Evolutionary conservation across 2,797 vertebrate species (phyloP), one percentile per base, ranked within the genome.

Genomic region (Chlorospingus semifuscus): DNA sequence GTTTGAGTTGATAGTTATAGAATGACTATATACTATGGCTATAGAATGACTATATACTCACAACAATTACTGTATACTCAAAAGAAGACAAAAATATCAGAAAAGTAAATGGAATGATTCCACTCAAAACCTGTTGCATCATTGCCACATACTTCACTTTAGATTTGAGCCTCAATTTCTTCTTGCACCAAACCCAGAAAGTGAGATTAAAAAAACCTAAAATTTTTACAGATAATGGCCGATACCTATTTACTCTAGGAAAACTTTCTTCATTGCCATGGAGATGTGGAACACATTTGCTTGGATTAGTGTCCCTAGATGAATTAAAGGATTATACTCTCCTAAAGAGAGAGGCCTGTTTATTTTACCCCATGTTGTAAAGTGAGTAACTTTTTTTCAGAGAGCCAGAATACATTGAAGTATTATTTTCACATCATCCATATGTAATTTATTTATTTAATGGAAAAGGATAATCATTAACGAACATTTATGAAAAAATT

Each of bases 401-500:
- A 68, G 29, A 52, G 2, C 12, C 23, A 56, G 30, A 61, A 47
- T 37, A 70, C 12, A 32, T 1, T 34, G 22, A 89, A 50, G 30
- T 50, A 4, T 30, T 56, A 53, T 36, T 81, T 64, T 85, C 70
- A 69, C 0, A 2, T 41, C 18, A 39, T 50, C 12, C 4, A 15
- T 53, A 16, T 69, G 60, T 75, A 46, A 65, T 83, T 36, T 42
- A 60, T 76, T 71, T 69, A 60, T 77, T 83, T 92, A 72, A 83
- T 55, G 16, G 20, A 89, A 95, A 70, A 83, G 14, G 22, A 60
- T 66, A 76, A 50, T 47, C 3, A 79, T 46, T 49, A 61, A 64
- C 0, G 1, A 0, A 6, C 3, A 66, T 15, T 66, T n/a, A 63
- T 11, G 11, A 65, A 71, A 89, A 72, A 14, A 17, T 9, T 26